Evolutionary conservation across 2,797 vertebrate species (phyloP).

Genomic region (Chelmon rostratus): DNA sequence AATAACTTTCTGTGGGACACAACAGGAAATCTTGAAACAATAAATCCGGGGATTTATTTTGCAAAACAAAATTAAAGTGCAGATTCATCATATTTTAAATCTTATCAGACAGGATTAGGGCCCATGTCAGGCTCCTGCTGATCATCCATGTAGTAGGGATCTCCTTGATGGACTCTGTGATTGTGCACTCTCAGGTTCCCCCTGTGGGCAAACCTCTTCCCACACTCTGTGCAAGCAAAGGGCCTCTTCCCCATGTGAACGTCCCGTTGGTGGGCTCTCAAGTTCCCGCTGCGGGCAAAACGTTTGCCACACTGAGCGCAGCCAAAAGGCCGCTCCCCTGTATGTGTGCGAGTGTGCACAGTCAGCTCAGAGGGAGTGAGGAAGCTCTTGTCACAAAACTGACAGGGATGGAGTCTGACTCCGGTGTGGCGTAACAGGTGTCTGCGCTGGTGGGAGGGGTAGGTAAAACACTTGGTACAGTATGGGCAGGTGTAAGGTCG

Average conservation of each 20-base stretch:
- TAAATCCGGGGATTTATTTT: not conserved
- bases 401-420: conserved; percentile 81
- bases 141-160: conserved; percentile 78
- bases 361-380: conserved; percentile 84
- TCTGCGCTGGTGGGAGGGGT: conserved; percentile 83
- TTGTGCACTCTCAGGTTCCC: conserved; percentile 85
- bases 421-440: conserved; percentile 85
- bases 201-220: conserved; percentile 83
- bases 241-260: conserved; percentile 87
- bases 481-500: conserved; percentile 84
- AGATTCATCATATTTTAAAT: not conserved
- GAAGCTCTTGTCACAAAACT: conserved; percentile 86
- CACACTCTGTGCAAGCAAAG: conserved; percentile 83
- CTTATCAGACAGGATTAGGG: conserved; percentile 66
- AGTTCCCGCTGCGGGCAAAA: conserved; percentile 84
- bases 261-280: conserved; percentile 83
- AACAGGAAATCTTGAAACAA: not conserved
- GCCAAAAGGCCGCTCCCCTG: conserved; percentile 83
- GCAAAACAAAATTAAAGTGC: conserved; percentile 38
- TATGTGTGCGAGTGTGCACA: conserved; percentile 84
- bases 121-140: conserved; percentile 73
- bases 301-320: conserved; percentile 84
- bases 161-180: conserved; percentile 84
- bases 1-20: not conserved
- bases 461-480: conserved; percentile 83